Conservation (phyloP, 2,113 vertebrate species). For the Grus americana region DNA sequence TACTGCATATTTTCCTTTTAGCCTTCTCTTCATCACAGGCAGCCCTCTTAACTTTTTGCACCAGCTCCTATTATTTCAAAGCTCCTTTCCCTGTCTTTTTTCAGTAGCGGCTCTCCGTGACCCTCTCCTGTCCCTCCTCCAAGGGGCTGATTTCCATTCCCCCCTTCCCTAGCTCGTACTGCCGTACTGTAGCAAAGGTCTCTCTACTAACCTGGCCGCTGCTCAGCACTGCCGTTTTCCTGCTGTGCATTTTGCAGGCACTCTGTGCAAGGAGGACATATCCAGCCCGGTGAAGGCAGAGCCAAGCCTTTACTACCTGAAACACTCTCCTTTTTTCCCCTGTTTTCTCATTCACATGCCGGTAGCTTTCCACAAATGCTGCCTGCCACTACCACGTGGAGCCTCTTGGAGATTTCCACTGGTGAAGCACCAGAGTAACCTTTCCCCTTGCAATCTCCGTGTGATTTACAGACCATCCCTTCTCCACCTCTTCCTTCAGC, state of each 20-base stretch:
- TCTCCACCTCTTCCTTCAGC: background rate
- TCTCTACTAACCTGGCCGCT: background rate
- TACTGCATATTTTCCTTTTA: background rate
- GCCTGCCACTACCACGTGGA: background rate
- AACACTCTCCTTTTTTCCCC: background rate
- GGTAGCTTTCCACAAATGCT: rapidly evolving
- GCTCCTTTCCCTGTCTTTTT: background rate
- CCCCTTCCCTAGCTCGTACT: rapidly evolving
- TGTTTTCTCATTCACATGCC: background rate
- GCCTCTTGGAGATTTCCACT: background rate
- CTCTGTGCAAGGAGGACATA: background rate
- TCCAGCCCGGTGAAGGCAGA: background rate
- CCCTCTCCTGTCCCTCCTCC: background rate
- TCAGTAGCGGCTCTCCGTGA: background rate
- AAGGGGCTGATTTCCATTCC: background rate
- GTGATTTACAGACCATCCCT: background rate
- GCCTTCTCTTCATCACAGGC: background rate
- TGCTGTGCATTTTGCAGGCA: background rate
- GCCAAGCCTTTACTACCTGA: background rate
- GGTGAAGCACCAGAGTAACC: background rate
- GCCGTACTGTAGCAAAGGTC: rapidly evolving
- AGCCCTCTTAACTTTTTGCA: background rate
- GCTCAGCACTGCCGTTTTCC: background rate
- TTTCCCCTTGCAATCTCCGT: rapidly evolving
- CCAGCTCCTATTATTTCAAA: rapidly evolving